Percentiles rank a stretch among this genome's conserved stretches.
Evolutionary conservation across 2,797 vertebrate genomes (phyloP).

Genomic region (Chloroceryle amazona): DNA sequence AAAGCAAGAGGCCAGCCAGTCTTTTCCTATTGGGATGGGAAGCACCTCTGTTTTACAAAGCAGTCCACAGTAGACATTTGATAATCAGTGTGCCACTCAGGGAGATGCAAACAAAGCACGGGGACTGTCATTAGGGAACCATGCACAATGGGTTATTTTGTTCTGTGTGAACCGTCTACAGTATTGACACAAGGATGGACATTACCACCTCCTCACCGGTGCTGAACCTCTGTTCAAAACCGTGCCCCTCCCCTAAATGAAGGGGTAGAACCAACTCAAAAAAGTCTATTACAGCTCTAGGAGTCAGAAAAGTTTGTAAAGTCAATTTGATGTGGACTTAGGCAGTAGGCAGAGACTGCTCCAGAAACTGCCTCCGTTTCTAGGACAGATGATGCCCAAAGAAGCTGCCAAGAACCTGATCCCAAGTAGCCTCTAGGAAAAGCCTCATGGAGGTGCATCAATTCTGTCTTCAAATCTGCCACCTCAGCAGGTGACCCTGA

Average conservation of each 20-base stretch:
- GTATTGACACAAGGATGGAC: not conserved
- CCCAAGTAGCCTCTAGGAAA: not conserved
- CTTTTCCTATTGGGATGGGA: not conserved
- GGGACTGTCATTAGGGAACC: not conserved
- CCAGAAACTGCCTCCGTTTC: not conserved
- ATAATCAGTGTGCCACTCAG: not conserved
- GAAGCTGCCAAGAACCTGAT: not conserved
- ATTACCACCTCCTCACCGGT: not conserved
- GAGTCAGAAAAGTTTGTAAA: not conserved
- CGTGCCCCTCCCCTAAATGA: fast-evolving
- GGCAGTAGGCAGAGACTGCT: not conserved
- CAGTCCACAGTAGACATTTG: not conserved
- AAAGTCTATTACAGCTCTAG: not conserved
- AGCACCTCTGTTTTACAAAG: not conserved
- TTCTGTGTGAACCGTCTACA: not conserved
- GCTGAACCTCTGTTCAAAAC: not conserved
- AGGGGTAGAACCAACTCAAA: not conserved
- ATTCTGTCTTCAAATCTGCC: not conserved
- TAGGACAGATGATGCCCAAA: not conserved
- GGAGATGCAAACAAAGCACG: not conserved
- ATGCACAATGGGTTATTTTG: not conserved
- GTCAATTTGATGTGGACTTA: not conserved
- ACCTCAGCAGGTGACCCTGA: not conserved
- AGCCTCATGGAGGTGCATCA: fast-evolving
- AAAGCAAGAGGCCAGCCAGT: not conserved